phyloP scores from a whole-genome alignment of 2,888 invertebrate species.

The Mythimna vitellina region DNA sequence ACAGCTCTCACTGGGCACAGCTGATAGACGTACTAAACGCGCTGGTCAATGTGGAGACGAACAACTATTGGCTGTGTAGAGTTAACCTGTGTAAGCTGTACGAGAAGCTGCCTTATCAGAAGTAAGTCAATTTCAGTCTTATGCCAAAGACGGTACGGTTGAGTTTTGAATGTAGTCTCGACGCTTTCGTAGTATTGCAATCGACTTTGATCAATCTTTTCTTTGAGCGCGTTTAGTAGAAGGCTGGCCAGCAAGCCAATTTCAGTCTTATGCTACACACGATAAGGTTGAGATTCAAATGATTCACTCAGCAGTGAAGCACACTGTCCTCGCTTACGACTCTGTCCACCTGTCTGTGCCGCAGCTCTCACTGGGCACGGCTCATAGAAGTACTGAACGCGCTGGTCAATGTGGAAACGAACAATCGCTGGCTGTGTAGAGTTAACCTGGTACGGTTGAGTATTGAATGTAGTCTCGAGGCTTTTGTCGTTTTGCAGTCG shows the following conservation, averaged over 20 bases:
- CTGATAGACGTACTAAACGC: conserved; percentile 91
- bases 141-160: no score
- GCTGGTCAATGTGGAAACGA: conserved; percentile 92
- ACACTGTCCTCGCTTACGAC: conserved; percentile 92
- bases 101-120: conserved; percentile 83
- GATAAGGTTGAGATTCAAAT: no score
- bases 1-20: conserved; percentile 91
- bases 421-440: conserved; percentile 96
- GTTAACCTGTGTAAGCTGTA: conserved; percentile 89
- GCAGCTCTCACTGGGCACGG: conserved; percentile 91
- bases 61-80: conserved; percentile 96
- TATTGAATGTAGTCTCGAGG: not conserved
- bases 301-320: conserved; percentile 7
- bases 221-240: no score
- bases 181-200: not conserved
- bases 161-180: not conserved
- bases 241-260: no score
- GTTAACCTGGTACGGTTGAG: conserved; percentile 81
- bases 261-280: no score
- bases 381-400: conserved; percentile 91
- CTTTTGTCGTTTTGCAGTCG: not conserved
- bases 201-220: not conserved
- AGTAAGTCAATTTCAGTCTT: conserved; percentile 71
- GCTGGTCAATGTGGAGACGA: conserved; percentile 92
- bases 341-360: conserved; percentile 91